Conservation (phyloP, 2,797 vertebrate genomes). For the Sebastes iracundus region DNA sequence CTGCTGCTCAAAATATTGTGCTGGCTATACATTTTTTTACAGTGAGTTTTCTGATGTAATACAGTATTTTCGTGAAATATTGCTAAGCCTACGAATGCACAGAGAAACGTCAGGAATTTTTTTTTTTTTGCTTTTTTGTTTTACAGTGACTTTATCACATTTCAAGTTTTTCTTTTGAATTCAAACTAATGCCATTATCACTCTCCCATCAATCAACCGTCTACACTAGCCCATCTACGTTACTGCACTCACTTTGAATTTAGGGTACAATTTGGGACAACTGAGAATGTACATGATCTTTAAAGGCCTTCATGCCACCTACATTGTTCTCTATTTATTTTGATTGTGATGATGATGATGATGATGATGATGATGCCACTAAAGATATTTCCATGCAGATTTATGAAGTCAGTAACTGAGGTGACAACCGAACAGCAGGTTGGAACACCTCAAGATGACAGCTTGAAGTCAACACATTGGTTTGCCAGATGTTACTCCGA, state of each 20-base stretch:
- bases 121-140: constrained; percentile 34
- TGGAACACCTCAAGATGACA: not conserved
- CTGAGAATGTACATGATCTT: not conserved
- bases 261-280: constrained; percentile 7
- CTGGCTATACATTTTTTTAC: not conserved
- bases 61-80: not conserved
- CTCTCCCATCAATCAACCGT: constrained; percentile 8
- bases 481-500: not conserved
- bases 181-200: constrained; percentile 12
- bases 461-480: not conserved
- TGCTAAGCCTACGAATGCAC: constrained; percentile 16
- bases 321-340: not conserved
- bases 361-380: not conserved
- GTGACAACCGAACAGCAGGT: not conserved
- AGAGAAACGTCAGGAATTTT: constrained; percentile 42
- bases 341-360: not conserved
- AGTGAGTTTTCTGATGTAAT: not conserved
- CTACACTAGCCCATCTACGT: not conserved
- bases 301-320: not conserved
- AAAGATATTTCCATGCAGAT: constrained; percentile 4
- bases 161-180: not conserved
- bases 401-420: not conserved
- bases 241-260: constrained; percentile 18
- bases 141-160: constrained; percentile 42
- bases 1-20: not conserved